Percentiles rank a stretch among this genome's conserved stretches.
Conservation (phyloP, 23 tunicate species). For the Ciona savignyi region DNA sequence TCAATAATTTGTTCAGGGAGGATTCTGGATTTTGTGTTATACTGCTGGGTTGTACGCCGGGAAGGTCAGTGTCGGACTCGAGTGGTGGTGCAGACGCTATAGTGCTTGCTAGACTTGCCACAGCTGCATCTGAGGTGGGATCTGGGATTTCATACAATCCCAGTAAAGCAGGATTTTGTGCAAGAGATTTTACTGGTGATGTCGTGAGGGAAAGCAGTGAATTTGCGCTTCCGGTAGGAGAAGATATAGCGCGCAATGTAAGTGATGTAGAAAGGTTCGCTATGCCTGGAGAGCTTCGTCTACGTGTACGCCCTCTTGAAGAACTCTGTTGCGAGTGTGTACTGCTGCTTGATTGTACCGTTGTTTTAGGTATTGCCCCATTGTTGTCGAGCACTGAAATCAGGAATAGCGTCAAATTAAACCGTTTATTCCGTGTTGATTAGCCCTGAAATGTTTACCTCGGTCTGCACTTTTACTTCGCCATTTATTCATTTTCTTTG, state of each 20-base stretch:
- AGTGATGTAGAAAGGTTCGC: slow-evolving; percentile 4
- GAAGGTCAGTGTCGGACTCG: neutral
- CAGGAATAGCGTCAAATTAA: no score
- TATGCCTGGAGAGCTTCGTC: slow-evolving; percentile 12
- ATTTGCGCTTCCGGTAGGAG: slow-evolving; percentile 17
- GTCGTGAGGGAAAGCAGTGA: slow-evolving; percentile 30
- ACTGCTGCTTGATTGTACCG: neutral
- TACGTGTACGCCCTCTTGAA: slow-evolving; percentile 13
- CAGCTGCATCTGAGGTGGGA: slow-evolving; percentile 32
- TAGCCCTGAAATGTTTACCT: no score
- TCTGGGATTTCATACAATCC: slow-evolving; percentile 22
- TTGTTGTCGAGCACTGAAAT: slow-evolving; percentile 7
- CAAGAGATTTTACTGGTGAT: slow-evolving; percentile 28
- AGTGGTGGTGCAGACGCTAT: slow-evolving; percentile 15
- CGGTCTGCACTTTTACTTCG: slow-evolving; percentile 26
- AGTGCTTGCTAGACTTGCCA: slow-evolving; percentile 11
- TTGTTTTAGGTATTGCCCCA: neutral
- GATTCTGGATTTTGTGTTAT: neutral
- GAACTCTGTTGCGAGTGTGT: neutral
- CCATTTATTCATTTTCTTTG: neutral
- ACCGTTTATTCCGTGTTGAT: no score
- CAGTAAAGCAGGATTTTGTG: slow-evolving; percentile 26
- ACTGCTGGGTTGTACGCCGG: neutral
- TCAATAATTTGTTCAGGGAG: neutral
- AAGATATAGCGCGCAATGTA: neutral